Percentiles rank a stretch among this genome's conserved stretches.
These are phyloP conservation scores for Lomographa bimaculata DNA, from an alignment of 2,888 invertebrate genomes.

Conservation along the genomic window DNA sequence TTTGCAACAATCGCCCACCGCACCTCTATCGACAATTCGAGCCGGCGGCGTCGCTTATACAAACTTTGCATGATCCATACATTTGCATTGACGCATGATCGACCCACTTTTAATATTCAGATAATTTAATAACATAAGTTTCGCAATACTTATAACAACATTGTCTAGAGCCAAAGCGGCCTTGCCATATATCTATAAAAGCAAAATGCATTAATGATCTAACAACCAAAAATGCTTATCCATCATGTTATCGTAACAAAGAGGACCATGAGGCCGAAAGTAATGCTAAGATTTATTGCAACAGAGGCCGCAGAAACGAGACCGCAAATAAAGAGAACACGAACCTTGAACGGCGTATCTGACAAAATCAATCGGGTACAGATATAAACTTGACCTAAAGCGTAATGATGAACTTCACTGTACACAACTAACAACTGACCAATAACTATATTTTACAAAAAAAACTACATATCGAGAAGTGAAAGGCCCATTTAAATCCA, in stretches of 20 bases:
- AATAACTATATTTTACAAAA: neutral
- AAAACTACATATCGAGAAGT: conserved; percentile 18
- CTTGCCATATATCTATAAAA: conserved; percentile 56
- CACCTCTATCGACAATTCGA: conserved; percentile 26
- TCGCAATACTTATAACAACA: conserved; percentile 34
- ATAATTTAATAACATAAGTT: conserved; percentile 3
- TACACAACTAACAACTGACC: conserved; percentile 5
- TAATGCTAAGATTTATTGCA: conserved; percentile 76
- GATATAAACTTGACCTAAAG: conserved; percentile 80
- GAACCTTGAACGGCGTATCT: conserved; percentile 80
- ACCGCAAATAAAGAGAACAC: conserved; percentile 82
- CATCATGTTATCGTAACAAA: conserved; percentile 76
- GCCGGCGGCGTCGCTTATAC: conserved; percentile 13
- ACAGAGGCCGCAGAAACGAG: conserved; percentile 79
- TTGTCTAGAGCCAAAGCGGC: conserved; percentile 37
- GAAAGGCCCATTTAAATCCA: conserved; percentile 25
- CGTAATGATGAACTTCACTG: conserved; percentile 55
- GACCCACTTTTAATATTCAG: conserved; percentile 5
- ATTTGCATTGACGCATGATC: conserved; percentile 21
- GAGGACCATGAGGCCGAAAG: conserved; percentile 74
- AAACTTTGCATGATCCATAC: conserved; percentile 28
- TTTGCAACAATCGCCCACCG: conserved; percentile 57
- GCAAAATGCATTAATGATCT: conserved; percentile 59
- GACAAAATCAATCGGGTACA: conserved; percentile 81
- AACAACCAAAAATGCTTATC: conserved; percentile 68